Conservation (phyloP, 2,113 vertebrate genomes). For the Myrmophylax atrothorax region DNA sequence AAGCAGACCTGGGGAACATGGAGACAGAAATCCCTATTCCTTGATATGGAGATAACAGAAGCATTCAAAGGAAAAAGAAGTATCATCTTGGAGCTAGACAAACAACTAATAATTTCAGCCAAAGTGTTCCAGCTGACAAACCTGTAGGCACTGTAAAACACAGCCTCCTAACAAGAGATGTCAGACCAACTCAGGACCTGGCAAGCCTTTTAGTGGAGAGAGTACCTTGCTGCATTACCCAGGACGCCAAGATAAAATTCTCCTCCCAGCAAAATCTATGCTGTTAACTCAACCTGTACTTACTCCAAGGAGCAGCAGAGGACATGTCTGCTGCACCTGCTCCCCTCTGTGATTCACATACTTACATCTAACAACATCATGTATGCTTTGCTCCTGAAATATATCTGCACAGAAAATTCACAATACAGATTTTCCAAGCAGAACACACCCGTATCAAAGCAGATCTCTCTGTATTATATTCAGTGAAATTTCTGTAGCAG, state of each 20-base stretch:
- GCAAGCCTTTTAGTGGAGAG: not conserved
- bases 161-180: not conserved
- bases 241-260: not conserved
- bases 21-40: not conserved
- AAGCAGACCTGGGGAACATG: not conserved
- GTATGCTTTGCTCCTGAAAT: not conserved
- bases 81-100: not conserved
- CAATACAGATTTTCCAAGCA: not conserved
- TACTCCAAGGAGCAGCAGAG: not conserved
- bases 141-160: not conserved
- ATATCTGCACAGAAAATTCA: not conserved
- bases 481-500: not conserved
- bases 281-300: not conserved
- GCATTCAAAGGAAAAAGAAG: not conserved
- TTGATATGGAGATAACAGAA: not conserved
- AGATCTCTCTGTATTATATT: not conserved
- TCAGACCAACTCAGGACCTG: not conserved
- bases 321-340: not conserved
- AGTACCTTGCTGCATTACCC: not conserved
- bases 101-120: not conserved
- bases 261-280: not conserved
- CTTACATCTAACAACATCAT: not conserved
- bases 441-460: not conserved
- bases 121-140: not conserved
- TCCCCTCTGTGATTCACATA: not conserved